These are phyloP conservation scores for Stomatorhinus ivindoensis DNA, from an alignment of 2,113 vertebrate species.

Conservation along the genomic window DNA sequence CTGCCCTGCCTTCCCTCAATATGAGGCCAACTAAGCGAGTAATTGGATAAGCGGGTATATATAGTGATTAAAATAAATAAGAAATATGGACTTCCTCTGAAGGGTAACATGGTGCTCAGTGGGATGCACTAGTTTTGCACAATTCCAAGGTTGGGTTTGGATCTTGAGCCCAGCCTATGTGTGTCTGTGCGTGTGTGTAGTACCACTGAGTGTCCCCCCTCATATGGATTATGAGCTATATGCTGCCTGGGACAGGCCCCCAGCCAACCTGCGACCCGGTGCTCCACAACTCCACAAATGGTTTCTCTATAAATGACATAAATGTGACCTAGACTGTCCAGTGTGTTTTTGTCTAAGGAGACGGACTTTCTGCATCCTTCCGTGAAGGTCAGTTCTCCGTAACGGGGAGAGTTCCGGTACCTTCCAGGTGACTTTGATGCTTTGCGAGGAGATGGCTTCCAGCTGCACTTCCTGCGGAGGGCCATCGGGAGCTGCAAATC, in stretches of 20 bases:
- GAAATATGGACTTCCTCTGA: neutral
- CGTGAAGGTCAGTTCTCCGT: neutral
- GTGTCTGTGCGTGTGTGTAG: neutral
- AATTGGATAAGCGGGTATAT: no score
- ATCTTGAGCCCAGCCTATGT: neutral
- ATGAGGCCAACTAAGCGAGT: no score
- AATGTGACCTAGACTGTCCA: neutral
- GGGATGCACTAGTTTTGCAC: neutral
- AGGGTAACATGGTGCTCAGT: neutral
- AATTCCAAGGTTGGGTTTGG: neutral
- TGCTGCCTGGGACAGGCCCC: neutral
- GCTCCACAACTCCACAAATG: neutral
- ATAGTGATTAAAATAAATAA: neutral
- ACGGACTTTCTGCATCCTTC: neutral
- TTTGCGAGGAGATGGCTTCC: conserved; percentile 92
- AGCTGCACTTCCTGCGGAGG: conserved; percentile 90
- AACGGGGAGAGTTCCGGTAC: conserved; percentile 48
- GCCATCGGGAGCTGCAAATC: conserved; percentile 81
- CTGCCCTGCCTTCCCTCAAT: no score
- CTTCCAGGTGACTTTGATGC: conserved; percentile 97
- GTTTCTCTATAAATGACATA: neutral
- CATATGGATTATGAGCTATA: neutral
- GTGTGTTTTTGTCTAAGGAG: neutral
- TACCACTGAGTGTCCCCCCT: neutral
- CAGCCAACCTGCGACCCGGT: neutral